Evolutionary conservation across 1,140 invertebrate genomes (phyloP), one percentile per base, ranked within the genome.

Genomic region (Trachymyrmex septentrionalis): DNA sequence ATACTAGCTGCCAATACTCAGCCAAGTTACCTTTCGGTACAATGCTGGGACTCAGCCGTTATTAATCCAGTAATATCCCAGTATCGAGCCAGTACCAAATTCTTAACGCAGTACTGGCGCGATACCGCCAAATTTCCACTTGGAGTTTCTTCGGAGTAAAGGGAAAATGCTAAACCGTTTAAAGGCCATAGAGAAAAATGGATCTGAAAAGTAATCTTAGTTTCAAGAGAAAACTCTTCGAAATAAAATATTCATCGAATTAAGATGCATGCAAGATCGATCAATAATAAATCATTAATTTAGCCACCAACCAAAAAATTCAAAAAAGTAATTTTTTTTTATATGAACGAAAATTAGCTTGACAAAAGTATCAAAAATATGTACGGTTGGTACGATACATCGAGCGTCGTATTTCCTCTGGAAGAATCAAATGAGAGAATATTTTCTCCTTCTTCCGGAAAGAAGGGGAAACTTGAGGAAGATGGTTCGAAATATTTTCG

Each of bases 401-500:
- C 48, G 9, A 64, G 14, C 12, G 44, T 27, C 21, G n/a, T 10
- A 34, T 73, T 9, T 30, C 5, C 4, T 14, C 5, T 19, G 10
- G 3, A 80, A 63, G 38, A 50, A 38, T 50, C 12, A 53, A 67
- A 38, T 24, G 30, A 38, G 1, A 10, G 7, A 44, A 21, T 21
- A 67, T 44, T n/a, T 80, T 16, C 21, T 53, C 16, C 1, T n/a
- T 48, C 53, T 21, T 50, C 4, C 9, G 34, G 3, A 7, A 21
- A 27, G 19, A 21, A 73, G 21, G 38, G 38, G 19, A 55, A 34
- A 59, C 6, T n/a, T n/a, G 21, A 48, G 12, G 6, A 30, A 48
- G 64, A 38, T 9, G 2, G 24, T 21, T 21, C 21, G 24, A 82
- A 59, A 72, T 82, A 44, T 81, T 57, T 73, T 82, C 19, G 21